These are phyloP conservation scores for Anser cygnoides DNA, from an alignment of 2,113 vertebrate species.

Conservation along the genomic window DNA sequence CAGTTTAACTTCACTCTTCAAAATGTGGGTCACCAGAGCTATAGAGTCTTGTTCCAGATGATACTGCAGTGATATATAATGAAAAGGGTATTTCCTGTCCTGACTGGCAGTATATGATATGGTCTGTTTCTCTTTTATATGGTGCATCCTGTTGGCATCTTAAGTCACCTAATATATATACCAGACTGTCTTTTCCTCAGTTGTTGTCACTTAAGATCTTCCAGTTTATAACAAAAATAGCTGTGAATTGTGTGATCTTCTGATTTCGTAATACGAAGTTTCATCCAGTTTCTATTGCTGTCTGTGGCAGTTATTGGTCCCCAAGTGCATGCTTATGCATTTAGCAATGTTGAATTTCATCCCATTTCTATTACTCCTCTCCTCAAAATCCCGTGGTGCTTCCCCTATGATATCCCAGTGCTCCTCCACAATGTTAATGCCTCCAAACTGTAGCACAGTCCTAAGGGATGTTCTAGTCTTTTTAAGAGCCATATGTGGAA, in stretches of 20 bases:
- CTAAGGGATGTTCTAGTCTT: not conserved
- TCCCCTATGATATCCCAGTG: not conserved
- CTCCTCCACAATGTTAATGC: not conserved
- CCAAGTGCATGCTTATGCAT: conserved; percentile 41
- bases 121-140: not conserved
- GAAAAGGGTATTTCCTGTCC: not conserved
- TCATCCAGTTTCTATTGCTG: conserved; percentile 27
- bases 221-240: not conserved
- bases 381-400: conserved; percentile 29
- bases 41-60: not conserved
- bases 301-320: conserved; percentile 44
- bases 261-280: not conserved
- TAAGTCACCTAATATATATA: not conserved
- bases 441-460: not conserved
- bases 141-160: not conserved
- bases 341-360: conserved; percentile 61
- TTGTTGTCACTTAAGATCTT: not conserved
- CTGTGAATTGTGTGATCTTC: conserved; percentile 29
- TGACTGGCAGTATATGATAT: not conserved
- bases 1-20: not conserved
- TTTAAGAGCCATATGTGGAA: not conserved
- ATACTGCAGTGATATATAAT: not conserved
- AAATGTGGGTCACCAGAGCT: not conserved
- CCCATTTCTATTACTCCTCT: conserved; percentile 38
- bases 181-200: not conserved